Evolutionary conservation across 2,113 vertebrate species (phyloP).

Genomic region (Rhinopomastus cyanomelas): DNA sequence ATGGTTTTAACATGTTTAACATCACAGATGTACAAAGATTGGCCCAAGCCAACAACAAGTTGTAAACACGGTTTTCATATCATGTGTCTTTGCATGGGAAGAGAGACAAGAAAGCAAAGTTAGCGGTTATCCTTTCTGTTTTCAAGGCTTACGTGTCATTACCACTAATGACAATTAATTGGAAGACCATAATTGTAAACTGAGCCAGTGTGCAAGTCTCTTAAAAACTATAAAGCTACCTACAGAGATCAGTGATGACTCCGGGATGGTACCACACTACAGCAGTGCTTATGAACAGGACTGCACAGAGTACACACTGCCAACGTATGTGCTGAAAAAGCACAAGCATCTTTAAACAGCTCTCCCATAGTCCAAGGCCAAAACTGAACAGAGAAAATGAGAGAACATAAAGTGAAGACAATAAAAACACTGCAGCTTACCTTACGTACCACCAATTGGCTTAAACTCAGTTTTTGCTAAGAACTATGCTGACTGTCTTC

Average conservation of each 20-base stretch:
- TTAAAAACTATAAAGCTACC: neutral
- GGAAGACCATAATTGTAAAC: neutral
- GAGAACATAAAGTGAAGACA: neutral
- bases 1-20: neutral
- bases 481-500: neutral
- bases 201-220: neutral
- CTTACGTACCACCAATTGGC: neutral
- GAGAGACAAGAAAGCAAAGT: neutral
- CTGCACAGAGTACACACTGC: accelerated
- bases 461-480: neutral
- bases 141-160: neutral
- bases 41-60: neutral
- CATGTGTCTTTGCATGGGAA: neutral
- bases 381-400: neutral
- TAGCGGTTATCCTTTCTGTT: neutral
- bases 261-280: neutral
- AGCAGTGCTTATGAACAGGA: accelerated
- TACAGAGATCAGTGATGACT: neutral
- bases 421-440: neutral
- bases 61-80: neutral
- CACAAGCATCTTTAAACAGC: accelerated
- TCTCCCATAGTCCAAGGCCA: neutral
- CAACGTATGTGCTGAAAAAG: neutral
- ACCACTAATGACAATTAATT: neutral
- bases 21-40: neutral